phyloP scores from a whole-genome alignment of 1,140 invertebrate species.

The Nylanderia fulva region DNA sequence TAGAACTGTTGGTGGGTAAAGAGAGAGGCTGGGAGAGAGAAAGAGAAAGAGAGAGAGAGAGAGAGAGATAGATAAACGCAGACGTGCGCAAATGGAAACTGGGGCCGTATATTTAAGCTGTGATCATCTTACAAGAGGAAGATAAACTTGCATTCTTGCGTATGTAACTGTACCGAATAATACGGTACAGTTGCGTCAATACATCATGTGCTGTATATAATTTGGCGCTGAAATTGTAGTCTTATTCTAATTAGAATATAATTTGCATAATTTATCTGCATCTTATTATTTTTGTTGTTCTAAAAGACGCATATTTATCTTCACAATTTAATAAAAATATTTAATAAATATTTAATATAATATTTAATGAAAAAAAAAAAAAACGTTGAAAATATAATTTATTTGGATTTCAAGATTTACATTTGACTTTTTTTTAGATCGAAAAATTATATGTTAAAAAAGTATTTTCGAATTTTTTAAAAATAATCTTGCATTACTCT shows the following conservation, averaged over 20 bases:
- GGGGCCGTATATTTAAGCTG: slow-evolving; percentile 2
- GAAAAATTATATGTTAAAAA: too few species aligned
- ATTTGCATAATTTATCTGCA: too few species aligned
- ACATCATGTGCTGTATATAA: background rate
- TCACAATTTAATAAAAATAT: background rate
- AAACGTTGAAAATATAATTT: background rate
- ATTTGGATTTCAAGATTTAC: too few species aligned
- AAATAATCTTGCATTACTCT: too few species aligned
- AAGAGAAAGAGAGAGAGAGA: background rate
- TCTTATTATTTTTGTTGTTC: background rate
- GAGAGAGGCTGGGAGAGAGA: background rate
- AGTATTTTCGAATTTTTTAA: too few species aligned
- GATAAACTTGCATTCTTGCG: slow-evolving; percentile 21
- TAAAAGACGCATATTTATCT: background rate
- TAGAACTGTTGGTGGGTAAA: background rate
- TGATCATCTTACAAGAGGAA: background rate
- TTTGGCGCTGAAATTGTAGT: slow-evolving; percentile 3
- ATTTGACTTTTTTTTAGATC: too few species aligned
- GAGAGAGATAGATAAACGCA: background rate
- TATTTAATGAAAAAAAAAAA: background rate
- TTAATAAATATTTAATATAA: background rate
- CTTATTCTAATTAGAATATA: background rate
- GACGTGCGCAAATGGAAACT: background rate
- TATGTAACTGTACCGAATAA: background rate
- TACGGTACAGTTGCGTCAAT: slow-evolving; percentile 17